Conservation (phyloP, 1,140 invertebrate species). For the Drosophila azteca region DNA sequence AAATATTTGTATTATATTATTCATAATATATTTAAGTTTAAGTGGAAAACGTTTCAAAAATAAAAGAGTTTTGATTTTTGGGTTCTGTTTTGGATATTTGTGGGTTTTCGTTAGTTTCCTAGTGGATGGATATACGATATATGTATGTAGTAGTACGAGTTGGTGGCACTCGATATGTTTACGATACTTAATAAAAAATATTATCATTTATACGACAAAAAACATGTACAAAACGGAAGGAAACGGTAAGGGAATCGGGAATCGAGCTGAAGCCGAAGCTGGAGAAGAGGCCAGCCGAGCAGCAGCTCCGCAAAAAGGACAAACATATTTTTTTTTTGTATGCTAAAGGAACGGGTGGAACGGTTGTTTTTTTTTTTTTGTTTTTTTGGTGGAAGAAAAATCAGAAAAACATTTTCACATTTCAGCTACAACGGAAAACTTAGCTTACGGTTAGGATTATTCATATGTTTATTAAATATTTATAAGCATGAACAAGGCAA, state of each 20-base stretch:
- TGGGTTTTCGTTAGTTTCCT: constrained; percentile 62
- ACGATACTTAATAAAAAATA: constrained; percentile 49
- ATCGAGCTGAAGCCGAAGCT: constrained; percentile 13
- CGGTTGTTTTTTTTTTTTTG: not conserved
- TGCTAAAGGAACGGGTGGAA: constrained; percentile 7
- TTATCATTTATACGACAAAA: constrained; percentile 53
- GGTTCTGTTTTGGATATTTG: constrained; percentile 36
- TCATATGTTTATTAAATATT: constrained; percentile 52
- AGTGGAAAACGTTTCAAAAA: constrained; percentile 65
- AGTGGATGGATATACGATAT: constrained; percentile 31
- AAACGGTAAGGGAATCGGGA: not conserved
- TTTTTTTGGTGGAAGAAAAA: constrained; percentile 28
- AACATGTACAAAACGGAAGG: constrained; percentile 57
- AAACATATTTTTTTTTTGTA: constrained; percentile 41
- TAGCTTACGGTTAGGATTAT: constrained; percentile 59
- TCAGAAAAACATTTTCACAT: constrained; percentile 67
- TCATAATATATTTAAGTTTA: constrained; percentile 52
- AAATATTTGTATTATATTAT: constrained; percentile 58
- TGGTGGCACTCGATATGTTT: constrained; percentile 60
- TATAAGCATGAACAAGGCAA: constrained; percentile 65
- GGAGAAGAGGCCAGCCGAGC: constrained; percentile 8
- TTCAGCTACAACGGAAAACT: constrained; percentile 78
- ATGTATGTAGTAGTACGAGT: not conserved
- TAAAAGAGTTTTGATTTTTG: constrained; percentile 57
- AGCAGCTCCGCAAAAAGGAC: constrained; percentile 47